Evolutionary conservation across 2,113 vertebrate species (phyloP), one percentile per base, ranked within the genome.

Genomic region (Pao palembangensis): DNA sequence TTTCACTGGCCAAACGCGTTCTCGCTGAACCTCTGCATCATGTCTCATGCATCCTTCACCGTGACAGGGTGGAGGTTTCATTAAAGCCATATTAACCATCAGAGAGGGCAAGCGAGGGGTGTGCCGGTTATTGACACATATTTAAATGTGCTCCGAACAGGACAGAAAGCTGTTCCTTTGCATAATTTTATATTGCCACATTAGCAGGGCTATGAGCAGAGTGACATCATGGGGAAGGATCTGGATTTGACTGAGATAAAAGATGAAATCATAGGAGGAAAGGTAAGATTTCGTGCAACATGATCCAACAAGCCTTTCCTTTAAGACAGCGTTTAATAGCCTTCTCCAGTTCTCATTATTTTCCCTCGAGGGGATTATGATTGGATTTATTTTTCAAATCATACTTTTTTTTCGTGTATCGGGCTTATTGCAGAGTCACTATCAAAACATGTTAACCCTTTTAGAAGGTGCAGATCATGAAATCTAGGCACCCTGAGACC

Each of bases 151-250:
- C 73, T 78, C 48, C 51, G 52, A 70, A 55, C 55, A 66, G 57
- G 58, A 64, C 65, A 61, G 42, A 64, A 55, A 51, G 67, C 65
- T 66, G 65, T 72, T 75, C 70, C 51, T 81, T 79, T 76, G 69
- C 73, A 73, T 79, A 68, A 86, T 86, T 80, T 57, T 67, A 87
- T 85, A 68, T 78, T 56, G 65, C 58, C 49, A 71, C 67, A 80
- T 88, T 83, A 85, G 75, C 58, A 28, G 51, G 8, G 34, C 59
- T 55, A 69, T 78, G 55, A 54, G 58, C 53, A 50, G 69, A 46
- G 51, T 83, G 80, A 83, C 73, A 66, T 48, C 50, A 41, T 62
- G 53, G 48, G 63, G 72, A 71, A 58, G 69, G 58, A 67, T 86
- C 80, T 80, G 73, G 82, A 85, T 71, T 67, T 68, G 71, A 66